Conservation (phyloP, 2,888 invertebrate species). For the Aphidius colemani region DNA sequence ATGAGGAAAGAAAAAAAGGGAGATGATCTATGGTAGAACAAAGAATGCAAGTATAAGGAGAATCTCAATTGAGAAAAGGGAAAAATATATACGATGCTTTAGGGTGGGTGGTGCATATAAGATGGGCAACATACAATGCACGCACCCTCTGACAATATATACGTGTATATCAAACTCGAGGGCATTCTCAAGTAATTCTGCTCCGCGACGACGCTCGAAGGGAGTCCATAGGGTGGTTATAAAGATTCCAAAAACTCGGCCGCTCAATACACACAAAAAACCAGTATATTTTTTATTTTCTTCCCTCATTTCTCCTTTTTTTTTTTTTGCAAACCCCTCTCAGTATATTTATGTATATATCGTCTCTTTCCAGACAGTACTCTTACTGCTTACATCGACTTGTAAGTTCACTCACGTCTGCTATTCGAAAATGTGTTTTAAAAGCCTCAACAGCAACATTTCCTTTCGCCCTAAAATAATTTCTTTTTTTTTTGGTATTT, state of each 20-base stretch:
- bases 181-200: slow-evolving; percentile 55
- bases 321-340: slow-evolving; percentile 30
- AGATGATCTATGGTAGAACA: slow-evolving; percentile 26
- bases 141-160: slow-evolving; percentile 46
- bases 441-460: slow-evolving; percentile 25
- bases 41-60: slow-evolving; percentile 59
- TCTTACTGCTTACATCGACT: slow-evolving; percentile 17
- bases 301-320: slow-evolving; percentile 6
- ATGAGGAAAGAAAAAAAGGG: slow-evolving; percentile 38
- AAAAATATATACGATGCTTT: slow-evolving; percentile 37
- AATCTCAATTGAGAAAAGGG: neutral
- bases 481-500: neutral
- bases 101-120: slow-evolving; percentile 49
- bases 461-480: neutral
- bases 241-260: slow-evolving; percentile 49
- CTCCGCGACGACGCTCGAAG: slow-evolving; percentile 31
- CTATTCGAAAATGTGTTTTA: slow-evolving; percentile 29
- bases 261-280: slow-evolving; percentile 52
- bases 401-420: slow-evolving; percentile 18
- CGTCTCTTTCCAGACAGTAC: slow-evolving; percentile 22
- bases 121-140: slow-evolving; percentile 59
- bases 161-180: slow-evolving; percentile 48
- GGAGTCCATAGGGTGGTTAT: slow-evolving; percentile 17
- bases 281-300: slow-evolving; percentile 1
- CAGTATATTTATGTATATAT: slow-evolving; percentile 28